phyloP scores from a whole-genome alignment of 1,140 invertebrate genomes.

The Hycleus cichorii region DNA sequence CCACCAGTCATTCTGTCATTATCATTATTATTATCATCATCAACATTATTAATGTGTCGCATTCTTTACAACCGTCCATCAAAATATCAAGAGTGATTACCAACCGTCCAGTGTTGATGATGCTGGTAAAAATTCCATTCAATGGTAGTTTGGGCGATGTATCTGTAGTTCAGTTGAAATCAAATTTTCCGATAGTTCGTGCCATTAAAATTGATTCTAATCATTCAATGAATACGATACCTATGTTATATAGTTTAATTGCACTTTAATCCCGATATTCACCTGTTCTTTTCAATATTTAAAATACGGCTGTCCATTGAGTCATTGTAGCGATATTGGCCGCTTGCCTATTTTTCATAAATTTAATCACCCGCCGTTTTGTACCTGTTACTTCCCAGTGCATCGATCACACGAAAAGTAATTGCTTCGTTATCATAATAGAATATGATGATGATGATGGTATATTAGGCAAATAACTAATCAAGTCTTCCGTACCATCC shows the following conservation, averaged over 20 bases:
- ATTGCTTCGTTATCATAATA: too few relatives aligned
- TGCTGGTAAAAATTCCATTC: too few relatives aligned
- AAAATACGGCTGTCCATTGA: not conserved
- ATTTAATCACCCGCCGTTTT: conserved; percentile 9
- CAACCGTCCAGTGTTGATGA: too few relatives aligned
- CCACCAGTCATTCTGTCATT: not conserved
- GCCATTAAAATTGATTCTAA: too few relatives aligned
- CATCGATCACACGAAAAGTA: too few relatives aligned
- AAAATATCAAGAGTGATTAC: conserved; percentile 3
- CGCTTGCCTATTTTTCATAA: conserved; percentile 11
- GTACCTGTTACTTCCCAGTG: conserved; percentile 6
- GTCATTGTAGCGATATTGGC: not conserved
- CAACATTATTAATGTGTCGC: conserved; percentile 8
- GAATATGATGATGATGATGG: too few relatives aligned
- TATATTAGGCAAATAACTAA: not conserved
- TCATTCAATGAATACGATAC: conserved; percentile 10
- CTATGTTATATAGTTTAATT: conserved; percentile 8
- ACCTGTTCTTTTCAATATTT: conserved; percentile 5
- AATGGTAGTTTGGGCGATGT: too few relatives aligned
- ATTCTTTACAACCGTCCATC: conserved; percentile 9
- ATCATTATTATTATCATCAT: too few relatives aligned
- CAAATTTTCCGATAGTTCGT: too few relatives aligned
- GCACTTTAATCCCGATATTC: conserved; percentile 1
- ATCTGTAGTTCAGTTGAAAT: too few relatives aligned
- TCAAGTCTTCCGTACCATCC: not conserved